These are phyloP conservation scores for Nemapogon koenigi DNA, from an alignment of 2,888 invertebrate species.

Conservation along the genomic window DNA sequence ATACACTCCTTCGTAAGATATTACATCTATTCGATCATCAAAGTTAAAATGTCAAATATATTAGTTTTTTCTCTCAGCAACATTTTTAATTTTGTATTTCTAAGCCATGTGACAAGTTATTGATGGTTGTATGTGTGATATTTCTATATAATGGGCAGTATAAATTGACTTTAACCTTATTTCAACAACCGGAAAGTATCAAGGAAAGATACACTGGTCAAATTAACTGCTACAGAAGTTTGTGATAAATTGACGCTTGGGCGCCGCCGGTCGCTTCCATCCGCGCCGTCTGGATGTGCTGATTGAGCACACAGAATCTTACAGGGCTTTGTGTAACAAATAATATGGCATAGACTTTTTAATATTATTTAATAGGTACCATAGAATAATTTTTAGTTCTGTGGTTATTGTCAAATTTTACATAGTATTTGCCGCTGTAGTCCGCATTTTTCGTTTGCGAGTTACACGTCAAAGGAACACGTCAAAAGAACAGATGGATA, in stretches of 20 bases:
- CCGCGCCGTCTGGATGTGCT: background rate
- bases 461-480: too few relatives aligned
- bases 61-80: too few relatives aligned
- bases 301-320: constrained; percentile 4
- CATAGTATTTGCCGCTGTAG: too few relatives aligned
- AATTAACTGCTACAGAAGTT: background rate
- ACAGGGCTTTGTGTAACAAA: constrained; percentile 1
- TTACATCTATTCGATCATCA: too few relatives aligned
- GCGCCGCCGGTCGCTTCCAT: constrained; percentile 3
- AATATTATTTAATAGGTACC: background rate
- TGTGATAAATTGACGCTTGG: background rate
- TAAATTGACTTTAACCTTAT: constrained; percentile 1
- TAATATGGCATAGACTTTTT: constrained; percentile 2
- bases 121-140: too few relatives aligned
- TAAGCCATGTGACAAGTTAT: background rate
- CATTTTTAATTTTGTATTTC: too few relatives aligned
- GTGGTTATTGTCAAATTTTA: background rate
- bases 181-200: constrained; percentile 2
- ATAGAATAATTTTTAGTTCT: background rate
- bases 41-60: too few relatives aligned
- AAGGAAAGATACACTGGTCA: background rate
- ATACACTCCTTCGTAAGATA: too few relatives aligned
- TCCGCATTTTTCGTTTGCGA: too few relatives aligned
- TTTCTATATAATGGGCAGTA: background rate
- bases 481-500: too few relatives aligned